Percentiles rank a stretch among this genome's conserved stretches.
Conservation (phyloP, 1,140 invertebrate species). For the Macrobrachium nipponense region DNA sequence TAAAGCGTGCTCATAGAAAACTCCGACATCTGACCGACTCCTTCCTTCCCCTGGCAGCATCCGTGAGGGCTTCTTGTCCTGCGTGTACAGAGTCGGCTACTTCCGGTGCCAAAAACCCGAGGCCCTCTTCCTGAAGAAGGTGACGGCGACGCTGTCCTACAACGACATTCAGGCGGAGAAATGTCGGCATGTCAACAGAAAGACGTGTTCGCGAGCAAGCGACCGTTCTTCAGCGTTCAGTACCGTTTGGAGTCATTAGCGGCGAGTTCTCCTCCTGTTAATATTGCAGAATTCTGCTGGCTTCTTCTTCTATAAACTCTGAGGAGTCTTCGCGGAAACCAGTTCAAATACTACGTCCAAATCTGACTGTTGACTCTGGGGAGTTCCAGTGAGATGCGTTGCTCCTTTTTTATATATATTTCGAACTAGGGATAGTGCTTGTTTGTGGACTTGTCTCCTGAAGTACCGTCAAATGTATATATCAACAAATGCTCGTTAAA, state of each 20-base stretch:
- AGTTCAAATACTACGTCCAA: background rate
- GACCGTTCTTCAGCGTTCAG: background rate
- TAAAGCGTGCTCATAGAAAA: background rate
- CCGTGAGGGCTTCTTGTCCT: constrained; percentile 23
- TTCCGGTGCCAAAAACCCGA: constrained; percentile 32
- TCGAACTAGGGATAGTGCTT: background rate
- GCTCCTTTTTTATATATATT: background rate
- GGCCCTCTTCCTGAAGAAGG: constrained; percentile 49
- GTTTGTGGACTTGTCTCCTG: too few species aligned
- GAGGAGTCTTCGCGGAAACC: background rate
- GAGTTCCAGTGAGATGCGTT: background rate
- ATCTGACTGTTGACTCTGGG: background rate
- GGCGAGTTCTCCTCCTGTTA: background rate
- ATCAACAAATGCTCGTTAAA: too few species aligned
- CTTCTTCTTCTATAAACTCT: background rate
- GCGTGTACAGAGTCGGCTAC: constrained; percentile 40
- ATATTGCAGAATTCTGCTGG: too few species aligned
- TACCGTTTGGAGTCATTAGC: background rate
- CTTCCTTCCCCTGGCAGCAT: constrained; percentile 17
- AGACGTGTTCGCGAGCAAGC: constrained; percentile 7
- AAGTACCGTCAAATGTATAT: background rate
- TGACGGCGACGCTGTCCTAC: constrained; percentile 50
- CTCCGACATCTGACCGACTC: background rate
- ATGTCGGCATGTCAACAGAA: constrained; percentile 24
- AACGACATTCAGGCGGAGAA: constrained; percentile 45